Evolutionary conservation across 2,797 vertebrate genomes (phyloP), one percentile per base, ranked within the genome.

Genomic region (Smutsia gigantea): DNA sequence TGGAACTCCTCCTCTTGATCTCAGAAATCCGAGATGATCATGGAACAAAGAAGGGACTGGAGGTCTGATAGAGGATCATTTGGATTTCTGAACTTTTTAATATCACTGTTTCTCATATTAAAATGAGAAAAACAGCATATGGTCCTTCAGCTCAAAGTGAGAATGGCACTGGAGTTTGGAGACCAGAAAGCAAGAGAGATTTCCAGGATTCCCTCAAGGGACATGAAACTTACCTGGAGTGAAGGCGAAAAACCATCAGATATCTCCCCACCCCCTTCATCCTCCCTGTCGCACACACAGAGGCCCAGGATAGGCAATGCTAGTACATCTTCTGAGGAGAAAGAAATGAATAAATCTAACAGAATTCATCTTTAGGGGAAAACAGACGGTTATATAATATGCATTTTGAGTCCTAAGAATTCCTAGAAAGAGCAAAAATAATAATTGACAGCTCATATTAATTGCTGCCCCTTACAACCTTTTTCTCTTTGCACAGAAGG

Each of bases 341-440:
- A 39, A 82, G 53, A 1, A 0, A 77, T 6, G 39, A 81, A 18
- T 87, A 72, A 93, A 96, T 21, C 87, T 42, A 96, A 96, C 78
- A 3, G 1, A 97, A 85, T 31, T 86, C 34, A 3, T 93, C 53
- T 87, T 82, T 53, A 89, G 31, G 17, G 64, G 94, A 93, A 90
- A 96, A 88, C 3, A 7, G 78, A 57, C 92, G 64, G 81, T 72
- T 21, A 4, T 74, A 69, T 39, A 94, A 81, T 53, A 63, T n/a
- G n/a, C 34, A 81, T 96, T 78, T 75, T 79, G 68, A 93, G 46
- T 92, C 82, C 97, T 46, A 97, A 94, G 72, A 95, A 87, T 97
- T 97, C 92, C 86, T 97, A 97, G 94, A 98, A 97, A 96, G 92
- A 93, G 96, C 87, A 63, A 88, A 88, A 59, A 93, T 25, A 95